Evolutionary conservation across 2,797 vertebrate genomes (phyloP), one percentile per base, ranked within the genome.

Genomic region (Smutsia gigantea): DNA sequence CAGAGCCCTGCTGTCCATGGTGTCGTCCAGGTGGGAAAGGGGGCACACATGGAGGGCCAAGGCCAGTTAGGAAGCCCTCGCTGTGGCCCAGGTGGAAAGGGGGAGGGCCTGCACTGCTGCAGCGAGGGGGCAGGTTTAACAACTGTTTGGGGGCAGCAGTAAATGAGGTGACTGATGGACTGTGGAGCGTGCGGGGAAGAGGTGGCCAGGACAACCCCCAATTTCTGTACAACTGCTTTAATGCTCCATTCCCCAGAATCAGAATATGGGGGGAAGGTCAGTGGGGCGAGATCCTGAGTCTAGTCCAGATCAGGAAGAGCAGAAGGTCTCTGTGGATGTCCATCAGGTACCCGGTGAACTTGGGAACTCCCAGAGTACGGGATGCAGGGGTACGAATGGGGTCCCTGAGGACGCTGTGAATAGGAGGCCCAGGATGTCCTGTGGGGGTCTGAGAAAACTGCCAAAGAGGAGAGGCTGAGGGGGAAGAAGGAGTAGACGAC

Each of bases 331-430:
- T 74, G 9, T 1, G 5, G 66, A 55, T 0, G 3, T 4, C 9
- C 17, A 12, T 8, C 34, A 6, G 59, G 27, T 23, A 19, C 42
- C 11, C 15, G 31, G 37, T 53, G 21, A 11, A 29, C 2, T 6
- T n/a, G 9, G 69, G 55, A 17, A 18, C 46, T 46, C 12, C 5
- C 7, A 2, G 12, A 23, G 4, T 31, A 4, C 37, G 19, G 42
- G 82, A 49, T 21, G 11, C 34, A 23, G 5, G 34, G 25, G 7
- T 1, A 1, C 0, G 75, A 11, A 19, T 4, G 31, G 27, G 55
- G 37, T n/a, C n/a, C 10, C 17, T 3, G 19, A 2, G 13, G 34
- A 81, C 0, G 11, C 31, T 21, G 9, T 1, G 3, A 29, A 66
- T 5, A n/a, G 11, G 17, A 46, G 19, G 25, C 51, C 3, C 11